Percentiles rank a stretch among this genome's conserved stretches.
These are phyloP conservation scores for Florisuga fusca DNA, from an alignment of 2,797 vertebrate species.

Conservation along the genomic window DNA sequence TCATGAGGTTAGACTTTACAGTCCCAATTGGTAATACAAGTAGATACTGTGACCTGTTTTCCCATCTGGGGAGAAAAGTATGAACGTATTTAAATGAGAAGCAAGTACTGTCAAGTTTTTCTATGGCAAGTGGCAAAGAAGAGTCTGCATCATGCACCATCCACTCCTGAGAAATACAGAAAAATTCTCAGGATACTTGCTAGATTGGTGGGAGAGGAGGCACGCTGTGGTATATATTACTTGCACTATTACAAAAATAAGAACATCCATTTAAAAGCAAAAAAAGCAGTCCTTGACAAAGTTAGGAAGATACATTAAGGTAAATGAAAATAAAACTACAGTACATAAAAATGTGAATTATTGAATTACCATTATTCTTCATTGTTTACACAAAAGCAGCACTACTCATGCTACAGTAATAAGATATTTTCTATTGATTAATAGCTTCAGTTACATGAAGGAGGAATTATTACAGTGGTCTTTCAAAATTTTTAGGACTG, in stretches of 20 bases:
- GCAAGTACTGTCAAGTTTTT: not conserved
- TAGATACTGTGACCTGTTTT: not conserved
- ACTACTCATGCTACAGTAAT: not conserved
- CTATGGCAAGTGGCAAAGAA: not conserved
- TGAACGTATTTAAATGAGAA: not conserved
- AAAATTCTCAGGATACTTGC: not conserved
- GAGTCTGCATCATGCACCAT: not conserved
- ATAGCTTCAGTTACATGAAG: not conserved
- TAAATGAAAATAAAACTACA: not conserved
- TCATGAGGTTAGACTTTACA: not conserved
- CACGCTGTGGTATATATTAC: not conserved
- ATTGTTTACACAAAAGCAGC: not conserved
- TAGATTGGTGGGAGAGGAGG: not conserved
- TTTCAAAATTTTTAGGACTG: not conserved
- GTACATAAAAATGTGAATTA: not conserved
- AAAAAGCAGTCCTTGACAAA: not conserved
- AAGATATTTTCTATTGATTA: not conserved
- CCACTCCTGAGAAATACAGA: not conserved
- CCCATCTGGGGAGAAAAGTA: not conserved
- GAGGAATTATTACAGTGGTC: not conserved
- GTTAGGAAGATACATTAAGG: not conserved
- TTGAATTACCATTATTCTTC: not conserved
- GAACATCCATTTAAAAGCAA: not conserved
- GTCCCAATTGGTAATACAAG: not conserved
- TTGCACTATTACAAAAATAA: not conserved